Conservation (phyloP, 2,113 vertebrate species). For the Gymnogyps californianus region DNA sequence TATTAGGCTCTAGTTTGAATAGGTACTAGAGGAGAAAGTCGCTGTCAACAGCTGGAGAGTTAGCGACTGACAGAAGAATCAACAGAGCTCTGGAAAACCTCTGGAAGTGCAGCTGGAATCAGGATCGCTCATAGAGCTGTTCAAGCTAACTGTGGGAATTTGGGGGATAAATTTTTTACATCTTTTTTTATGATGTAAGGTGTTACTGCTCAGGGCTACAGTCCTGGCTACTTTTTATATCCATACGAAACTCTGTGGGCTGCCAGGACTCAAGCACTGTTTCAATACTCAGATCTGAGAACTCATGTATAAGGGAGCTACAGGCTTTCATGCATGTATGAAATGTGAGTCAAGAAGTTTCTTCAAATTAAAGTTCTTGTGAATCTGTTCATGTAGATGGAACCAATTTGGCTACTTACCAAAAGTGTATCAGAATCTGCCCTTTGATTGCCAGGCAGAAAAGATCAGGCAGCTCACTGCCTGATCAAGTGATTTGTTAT, state of each 20-base stretch:
- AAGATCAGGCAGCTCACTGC: not conserved
- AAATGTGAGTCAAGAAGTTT: not conserved
- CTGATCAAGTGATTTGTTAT: constrained; percentile 14
- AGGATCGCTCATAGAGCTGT: not conserved
- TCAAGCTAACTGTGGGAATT: not conserved
- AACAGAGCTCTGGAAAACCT: not conserved
- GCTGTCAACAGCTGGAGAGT: not conserved
- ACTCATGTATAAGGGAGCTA: not conserved
- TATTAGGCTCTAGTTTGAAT: not conserved
- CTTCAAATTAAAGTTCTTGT: not conserved
- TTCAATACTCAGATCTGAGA: not conserved
- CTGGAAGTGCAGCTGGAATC: not conserved
- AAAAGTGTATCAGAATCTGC: constrained; percentile 5
- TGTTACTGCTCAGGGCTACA: not conserved
- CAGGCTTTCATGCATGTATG: not conserved
- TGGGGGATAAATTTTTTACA: not conserved
- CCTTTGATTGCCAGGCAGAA: constrained; percentile 9
- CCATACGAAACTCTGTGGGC: not conserved
- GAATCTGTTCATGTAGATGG: not conserved
- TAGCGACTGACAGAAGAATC: not conserved
- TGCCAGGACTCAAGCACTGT: not conserved
- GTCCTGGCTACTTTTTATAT: not conserved
- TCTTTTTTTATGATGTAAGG: not conserved
- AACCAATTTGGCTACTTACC: not conserved
- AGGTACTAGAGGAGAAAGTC: not conserved